phyloP scores from a whole-genome alignment of 1,140 invertebrate species.

The Frieseomelitta varia region DNA sequence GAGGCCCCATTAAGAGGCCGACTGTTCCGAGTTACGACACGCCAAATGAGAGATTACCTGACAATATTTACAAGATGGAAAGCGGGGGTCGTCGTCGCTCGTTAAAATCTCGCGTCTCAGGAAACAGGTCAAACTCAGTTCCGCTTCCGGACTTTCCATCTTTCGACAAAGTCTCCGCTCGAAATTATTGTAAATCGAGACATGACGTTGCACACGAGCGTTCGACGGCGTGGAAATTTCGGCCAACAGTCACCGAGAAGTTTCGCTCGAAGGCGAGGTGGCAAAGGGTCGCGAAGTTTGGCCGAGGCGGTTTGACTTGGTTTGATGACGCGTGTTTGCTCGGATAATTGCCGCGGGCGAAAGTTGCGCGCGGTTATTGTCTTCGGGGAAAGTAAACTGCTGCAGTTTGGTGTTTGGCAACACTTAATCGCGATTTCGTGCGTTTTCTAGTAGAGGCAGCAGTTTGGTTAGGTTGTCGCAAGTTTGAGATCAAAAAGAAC shows the following conservation, averaged over 20 bases:
- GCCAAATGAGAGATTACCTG: constrained; percentile 9
- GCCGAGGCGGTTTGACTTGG: background rate
- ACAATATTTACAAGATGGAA: background rate
- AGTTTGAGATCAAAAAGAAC: no score
- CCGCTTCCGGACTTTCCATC: constrained; percentile 1
- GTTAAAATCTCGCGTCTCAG: background rate
- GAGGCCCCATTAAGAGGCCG: background rate
- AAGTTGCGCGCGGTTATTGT: background rate
- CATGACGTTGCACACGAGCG: background rate
- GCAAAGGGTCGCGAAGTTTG: background rate
- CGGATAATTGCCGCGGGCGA: background rate
- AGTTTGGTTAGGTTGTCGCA: no score
- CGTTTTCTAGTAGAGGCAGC: no score
- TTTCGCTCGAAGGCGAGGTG: background rate
- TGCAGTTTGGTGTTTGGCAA: background rate
- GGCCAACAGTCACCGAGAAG: background rate
- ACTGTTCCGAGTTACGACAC: constrained; percentile 9
- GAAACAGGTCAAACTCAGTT: constrained; percentile 13
- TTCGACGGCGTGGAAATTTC: background rate
- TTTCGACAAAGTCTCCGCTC: background rate
- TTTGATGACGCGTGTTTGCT: background rate
- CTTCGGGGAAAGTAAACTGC: background rate
- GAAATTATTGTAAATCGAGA: constrained; percentile 9
- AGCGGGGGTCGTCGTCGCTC: no score
- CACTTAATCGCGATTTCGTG: background rate